phyloP scores from a whole-genome alignment of 2,797 vertebrate species.

The Tauraco hartlaubi region DNA sequence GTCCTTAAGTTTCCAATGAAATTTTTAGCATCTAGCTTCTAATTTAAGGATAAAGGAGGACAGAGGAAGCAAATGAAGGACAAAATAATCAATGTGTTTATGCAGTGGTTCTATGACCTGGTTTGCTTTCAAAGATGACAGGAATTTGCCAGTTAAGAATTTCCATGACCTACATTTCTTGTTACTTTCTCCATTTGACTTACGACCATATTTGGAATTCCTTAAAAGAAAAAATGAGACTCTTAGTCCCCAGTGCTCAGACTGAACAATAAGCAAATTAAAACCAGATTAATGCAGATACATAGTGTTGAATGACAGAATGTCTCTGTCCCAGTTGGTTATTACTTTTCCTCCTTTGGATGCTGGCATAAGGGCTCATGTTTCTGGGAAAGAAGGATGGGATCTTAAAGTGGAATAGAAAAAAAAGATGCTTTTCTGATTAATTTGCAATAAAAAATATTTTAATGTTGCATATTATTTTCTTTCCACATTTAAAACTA shows the following conservation, averaged over 20 bases:
- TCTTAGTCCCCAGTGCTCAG: neutral
- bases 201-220: conserved; percentile 70
- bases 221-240: conserved; percentile 32
- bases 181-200: conserved; percentile 39
- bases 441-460: neutral
- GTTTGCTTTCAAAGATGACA: conserved; percentile 26
- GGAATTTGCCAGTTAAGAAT: conserved; percentile 14
- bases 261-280: conserved; percentile 70
- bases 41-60: conserved; percentile 68
- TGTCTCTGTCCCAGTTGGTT: conserved; percentile 39
- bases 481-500: neutral
- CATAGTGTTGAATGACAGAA: conserved; percentile 51
- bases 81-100: conserved; percentile 70
- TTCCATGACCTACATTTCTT: conserved; percentile 37
- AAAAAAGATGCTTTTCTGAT: neutral
- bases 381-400: conserved; percentile 33
- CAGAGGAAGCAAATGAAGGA: conserved; percentile 67
- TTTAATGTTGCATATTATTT: neutral
- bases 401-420: conserved; percentile 3
- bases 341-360: conserved; percentile 54
- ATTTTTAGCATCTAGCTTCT: conserved; percentile 77
- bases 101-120: neutral
- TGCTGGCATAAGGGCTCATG: conserved; percentile 13
- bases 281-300: conserved; percentile 70
- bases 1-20: conserved; percentile 75